Conservation (phyloP, 2,113 vertebrate species). For the Ciconia maguari region DNA sequence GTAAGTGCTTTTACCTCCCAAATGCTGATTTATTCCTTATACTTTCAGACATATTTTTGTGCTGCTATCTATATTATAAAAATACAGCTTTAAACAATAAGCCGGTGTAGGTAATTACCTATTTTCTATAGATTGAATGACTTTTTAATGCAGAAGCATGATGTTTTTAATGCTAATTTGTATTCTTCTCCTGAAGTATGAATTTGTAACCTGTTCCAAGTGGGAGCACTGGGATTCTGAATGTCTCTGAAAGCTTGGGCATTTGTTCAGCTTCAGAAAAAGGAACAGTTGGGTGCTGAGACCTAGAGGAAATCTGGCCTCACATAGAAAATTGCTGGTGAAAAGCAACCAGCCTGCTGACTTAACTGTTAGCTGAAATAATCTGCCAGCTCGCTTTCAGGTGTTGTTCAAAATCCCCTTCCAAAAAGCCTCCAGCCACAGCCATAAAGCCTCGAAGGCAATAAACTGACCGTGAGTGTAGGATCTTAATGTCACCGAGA, state of each 20-base stretch:
- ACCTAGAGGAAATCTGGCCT: conserved; percentile 28
- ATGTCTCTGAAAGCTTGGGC: not conserved
- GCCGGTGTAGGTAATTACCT: not conserved
- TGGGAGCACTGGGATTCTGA: not conserved
- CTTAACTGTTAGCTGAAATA: not conserved
- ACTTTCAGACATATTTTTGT: not conserved
- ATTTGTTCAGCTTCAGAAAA: not conserved
- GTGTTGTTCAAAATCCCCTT: conserved; percentile 21
- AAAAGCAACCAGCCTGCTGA: not conserved
- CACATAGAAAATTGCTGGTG: not conserved
- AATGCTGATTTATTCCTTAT: not conserved
- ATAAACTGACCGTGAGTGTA: not conserved
- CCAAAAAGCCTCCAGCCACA: conserved; percentile 11
- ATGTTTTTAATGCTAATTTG: not conserved
- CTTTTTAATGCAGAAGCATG: not conserved
- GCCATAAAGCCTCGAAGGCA: not conserved
- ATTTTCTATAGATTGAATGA: not conserved
- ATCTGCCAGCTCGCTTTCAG: conserved; percentile 14
- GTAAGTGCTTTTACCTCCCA: not conserved
- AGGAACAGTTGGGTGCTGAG: conserved; percentile 25
- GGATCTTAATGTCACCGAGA: not conserved
- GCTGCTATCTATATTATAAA: not conserved
- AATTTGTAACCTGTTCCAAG: not conserved
- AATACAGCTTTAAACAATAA: not conserved
- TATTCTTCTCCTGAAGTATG: not conserved